These are phyloP conservation scores for Drosophila conformis DNA, from an alignment of 2,888 invertebrate species.

Conservation along the genomic window DNA sequence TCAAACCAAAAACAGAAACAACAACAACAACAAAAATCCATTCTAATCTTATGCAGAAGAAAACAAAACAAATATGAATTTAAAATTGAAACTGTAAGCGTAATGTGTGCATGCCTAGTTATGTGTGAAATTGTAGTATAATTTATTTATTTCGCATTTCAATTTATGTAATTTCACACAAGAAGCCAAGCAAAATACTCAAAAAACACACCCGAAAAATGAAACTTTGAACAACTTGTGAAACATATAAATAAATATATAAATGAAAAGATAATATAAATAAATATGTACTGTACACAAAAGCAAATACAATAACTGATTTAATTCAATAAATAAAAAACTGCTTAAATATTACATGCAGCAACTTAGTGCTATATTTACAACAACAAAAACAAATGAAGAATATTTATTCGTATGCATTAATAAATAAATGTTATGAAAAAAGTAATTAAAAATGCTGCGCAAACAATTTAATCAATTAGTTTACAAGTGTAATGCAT, in stretches of 20 bases:
- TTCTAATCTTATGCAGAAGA: slow-evolving; percentile 37
- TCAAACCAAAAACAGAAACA: slow-evolving; percentile 63
- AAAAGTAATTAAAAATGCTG: slow-evolving; percentile 44
- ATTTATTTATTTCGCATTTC: slow-evolving; percentile 67
- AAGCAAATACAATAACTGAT: slow-evolving; percentile 65
- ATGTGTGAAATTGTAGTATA: slow-evolving; percentile 60
- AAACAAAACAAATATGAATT: slow-evolving; percentile 23
- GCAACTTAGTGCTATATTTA: slow-evolving; percentile 73
- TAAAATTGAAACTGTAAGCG: slow-evolving; percentile 40
- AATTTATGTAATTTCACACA: slow-evolving; percentile 50
- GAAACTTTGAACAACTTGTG: slow-evolving; percentile 49
- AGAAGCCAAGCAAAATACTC: slow-evolving; percentile 63
- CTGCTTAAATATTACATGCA: slow-evolving; percentile 69
- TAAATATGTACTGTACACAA: slow-evolving; percentile 48
- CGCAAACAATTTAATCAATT: slow-evolving; percentile 58
- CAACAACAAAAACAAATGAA: slow-evolving; percentile 21
- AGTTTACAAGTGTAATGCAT: slow-evolving; percentile 39
- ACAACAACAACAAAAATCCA: slow-evolving; percentile 5
- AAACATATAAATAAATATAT: slow-evolving; percentile 61
- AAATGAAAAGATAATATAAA: slow-evolving; percentile 24
- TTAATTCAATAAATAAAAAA: slow-evolving; percentile 47
- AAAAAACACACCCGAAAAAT: slow-evolving; percentile 27
- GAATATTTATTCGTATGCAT: slow-evolving; percentile 68
- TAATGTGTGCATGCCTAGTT: slow-evolving; percentile 63
- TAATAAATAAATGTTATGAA: slow-evolving; percentile 56